phyloP scores from a whole-genome alignment of 2,113 vertebrate genomes.

The Centropristis striata region DNA sequence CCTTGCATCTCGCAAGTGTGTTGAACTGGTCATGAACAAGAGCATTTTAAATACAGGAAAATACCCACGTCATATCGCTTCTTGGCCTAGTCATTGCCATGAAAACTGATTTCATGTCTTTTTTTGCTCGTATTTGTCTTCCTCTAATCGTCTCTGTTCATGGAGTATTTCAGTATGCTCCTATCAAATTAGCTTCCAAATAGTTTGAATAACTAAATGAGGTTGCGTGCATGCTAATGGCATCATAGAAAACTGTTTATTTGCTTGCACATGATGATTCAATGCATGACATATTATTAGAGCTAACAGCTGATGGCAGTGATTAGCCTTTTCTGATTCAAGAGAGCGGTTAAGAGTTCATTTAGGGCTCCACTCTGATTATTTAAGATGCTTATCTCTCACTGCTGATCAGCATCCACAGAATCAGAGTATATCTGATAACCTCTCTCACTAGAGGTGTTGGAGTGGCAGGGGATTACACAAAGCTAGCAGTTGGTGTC shows the following conservation, averaged over 20 bases:
- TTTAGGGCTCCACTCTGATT: slow-evolving; percentile 40
- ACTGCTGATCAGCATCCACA: slow-evolving; percentile 38
- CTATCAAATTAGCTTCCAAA: not conserved
- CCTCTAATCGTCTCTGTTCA: not conserved
- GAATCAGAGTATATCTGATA: slow-evolving; percentile 30
- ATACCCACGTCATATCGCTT: not conserved
- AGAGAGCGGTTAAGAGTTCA: slow-evolving; percentile 39
- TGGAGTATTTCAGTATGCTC: not conserved
- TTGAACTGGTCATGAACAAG: not conserved
- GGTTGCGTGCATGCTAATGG: not conserved
- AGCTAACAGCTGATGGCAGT: slow-evolving; percentile 12
- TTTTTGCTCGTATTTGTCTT: not conserved
- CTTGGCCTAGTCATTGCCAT: not conserved
- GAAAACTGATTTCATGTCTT: not conserved
- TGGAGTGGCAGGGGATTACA: slow-evolving; percentile 23
- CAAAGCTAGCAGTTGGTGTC: slow-evolving; percentile 25
- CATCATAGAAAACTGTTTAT: not conserved
- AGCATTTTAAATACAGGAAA: not conserved
- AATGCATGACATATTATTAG: slow-evolving; percentile 15
- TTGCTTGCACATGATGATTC: slow-evolving; percentile 1
- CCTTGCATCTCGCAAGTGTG: not conserved
- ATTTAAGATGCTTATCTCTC: slow-evolving; percentile 27
- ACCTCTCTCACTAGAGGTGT: slow-evolving; percentile 9
- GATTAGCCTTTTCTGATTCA: slow-evolving; percentile 42
- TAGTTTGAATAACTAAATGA: not conserved